A percentile compares a stretch with the other conserved stretches of the same genome.
phyloP scores from a whole-genome alignment of 2,113 vertebrate genomes.

The Archilochus colubris region DNA sequence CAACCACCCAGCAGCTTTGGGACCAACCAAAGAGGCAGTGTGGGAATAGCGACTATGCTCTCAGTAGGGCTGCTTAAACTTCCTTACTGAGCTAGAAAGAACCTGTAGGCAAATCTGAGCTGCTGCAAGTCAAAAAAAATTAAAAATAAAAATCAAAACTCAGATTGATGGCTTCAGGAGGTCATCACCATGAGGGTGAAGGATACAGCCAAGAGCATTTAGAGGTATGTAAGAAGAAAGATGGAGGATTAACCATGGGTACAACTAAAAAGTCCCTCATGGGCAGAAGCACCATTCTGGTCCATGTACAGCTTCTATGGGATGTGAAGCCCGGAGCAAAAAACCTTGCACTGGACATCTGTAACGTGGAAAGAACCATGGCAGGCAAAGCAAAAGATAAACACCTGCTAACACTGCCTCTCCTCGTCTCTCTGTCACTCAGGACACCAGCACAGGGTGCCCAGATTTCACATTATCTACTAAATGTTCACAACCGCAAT shows the following conservation, averaged over 20 bases:
- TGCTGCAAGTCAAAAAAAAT: neutral
- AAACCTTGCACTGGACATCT: rapidly evolving
- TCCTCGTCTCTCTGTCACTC: neutral
- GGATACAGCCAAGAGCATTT: neutral
- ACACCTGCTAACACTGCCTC: neutral
- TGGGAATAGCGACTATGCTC: rapidly evolving
- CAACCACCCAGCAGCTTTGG: neutral
- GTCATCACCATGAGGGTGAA: neutral
- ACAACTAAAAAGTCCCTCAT: neutral
- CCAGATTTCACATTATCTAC: neutral
- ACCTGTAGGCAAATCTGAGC: neutral
- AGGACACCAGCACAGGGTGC: neutral
- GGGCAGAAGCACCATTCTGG: neutral
- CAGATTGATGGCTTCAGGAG: neutral
- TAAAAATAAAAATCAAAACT: neutral
- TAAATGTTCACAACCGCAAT: rapidly evolving
- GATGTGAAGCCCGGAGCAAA: neutral
- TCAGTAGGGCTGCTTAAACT: neutral
- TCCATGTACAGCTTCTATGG: neutral
- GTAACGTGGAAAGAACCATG: neutral
- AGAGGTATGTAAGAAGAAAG: neutral
- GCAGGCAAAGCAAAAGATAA: neutral
- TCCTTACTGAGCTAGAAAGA: neutral
- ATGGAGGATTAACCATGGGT: neutral
- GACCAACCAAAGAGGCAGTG: neutral